Evolutionary conservation across 1,140 invertebrate species (phyloP).

Genomic region (Oscheius sp.): DNA sequence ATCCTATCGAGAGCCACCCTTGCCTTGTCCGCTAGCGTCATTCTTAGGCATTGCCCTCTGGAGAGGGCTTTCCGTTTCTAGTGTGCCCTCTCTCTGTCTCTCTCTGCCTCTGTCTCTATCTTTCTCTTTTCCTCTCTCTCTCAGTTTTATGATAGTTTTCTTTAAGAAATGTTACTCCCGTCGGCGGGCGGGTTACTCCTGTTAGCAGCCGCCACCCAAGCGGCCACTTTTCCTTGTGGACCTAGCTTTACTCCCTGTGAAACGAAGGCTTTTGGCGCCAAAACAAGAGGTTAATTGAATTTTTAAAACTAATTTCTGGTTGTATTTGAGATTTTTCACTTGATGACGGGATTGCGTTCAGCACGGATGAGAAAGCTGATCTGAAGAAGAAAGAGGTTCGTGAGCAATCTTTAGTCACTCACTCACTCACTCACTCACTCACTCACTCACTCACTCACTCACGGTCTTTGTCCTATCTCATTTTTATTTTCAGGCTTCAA

Average conservation of each 20-base stretch:
- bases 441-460: background rate
- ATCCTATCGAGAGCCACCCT: no score
- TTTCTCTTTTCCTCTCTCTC: no score
- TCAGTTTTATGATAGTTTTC: background rate
- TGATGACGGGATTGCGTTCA: conserved; percentile 12
- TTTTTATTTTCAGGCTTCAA: background rate
- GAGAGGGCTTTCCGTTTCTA: no score
- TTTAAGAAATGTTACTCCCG: background rate
- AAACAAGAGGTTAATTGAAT: conserved; percentile 25
- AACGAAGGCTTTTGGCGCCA: conserved; percentile 21
- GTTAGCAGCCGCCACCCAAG: background rate
- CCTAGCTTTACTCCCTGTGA: conserved; percentile 52
- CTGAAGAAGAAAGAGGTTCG: conserved; percentile 23
- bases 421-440: background rate
- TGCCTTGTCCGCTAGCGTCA: no score
- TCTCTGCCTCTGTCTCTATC: no score
- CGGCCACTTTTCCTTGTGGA: conserved; percentile 53
- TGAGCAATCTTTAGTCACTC: background rate
- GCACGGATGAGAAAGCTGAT: conserved; percentile 13
- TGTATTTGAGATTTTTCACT: background rate
- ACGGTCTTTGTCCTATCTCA: background rate
- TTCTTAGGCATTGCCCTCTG: no score
- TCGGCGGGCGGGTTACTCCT: background rate
- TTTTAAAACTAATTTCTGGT: background rate
- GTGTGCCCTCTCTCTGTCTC: no score